Conservation (phyloP, 2,888 invertebrate species). For the Adineta ricciae region DNA sequence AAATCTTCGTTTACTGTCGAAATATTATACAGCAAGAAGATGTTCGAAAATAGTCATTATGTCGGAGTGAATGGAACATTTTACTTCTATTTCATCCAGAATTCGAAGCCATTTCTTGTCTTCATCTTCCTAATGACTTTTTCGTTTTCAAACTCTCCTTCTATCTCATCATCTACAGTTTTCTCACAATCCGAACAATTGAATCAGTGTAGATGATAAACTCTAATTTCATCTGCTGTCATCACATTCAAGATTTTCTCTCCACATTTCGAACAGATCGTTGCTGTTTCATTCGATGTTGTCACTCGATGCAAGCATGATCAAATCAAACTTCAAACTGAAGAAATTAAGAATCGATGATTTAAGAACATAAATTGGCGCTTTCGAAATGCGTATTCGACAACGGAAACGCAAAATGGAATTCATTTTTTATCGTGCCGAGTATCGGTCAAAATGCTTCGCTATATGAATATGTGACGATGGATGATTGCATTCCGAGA, state of each 20-base stretch:
- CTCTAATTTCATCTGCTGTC: conserved; percentile 13
- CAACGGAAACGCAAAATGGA: too few relatives aligned
- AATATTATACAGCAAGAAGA: too few relatives aligned
- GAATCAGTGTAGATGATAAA: conserved; percentile 18
- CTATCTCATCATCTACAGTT: too few relatives aligned
- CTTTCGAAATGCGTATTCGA: not conserved
- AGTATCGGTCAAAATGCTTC: not conserved
- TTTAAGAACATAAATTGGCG: not conserved
- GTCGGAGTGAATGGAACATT: too few relatives aligned
- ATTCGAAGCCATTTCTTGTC: too few relatives aligned
- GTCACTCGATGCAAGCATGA: not conserved
- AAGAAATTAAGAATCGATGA: too few relatives aligned
- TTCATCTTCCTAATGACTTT: too few relatives aligned
- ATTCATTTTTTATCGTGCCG: not conserved
- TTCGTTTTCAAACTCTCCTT: too few relatives aligned
- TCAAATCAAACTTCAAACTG: not conserved
- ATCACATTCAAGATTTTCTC: conserved; percentile 16
- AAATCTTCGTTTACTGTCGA: too few relatives aligned
- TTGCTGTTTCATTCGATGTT: not conserved
- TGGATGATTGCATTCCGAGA: not conserved
- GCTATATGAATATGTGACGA: not conserved
- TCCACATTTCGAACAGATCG: not conserved
- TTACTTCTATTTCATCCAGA: too few relatives aligned
- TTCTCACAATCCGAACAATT: conserved; percentile 18
- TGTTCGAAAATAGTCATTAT: too few relatives aligned